These are phyloP conservation scores for Thymelicus sylvestris DNA, from an alignment of 2,888 invertebrate genomes.

Conservation along the genomic window DNA sequence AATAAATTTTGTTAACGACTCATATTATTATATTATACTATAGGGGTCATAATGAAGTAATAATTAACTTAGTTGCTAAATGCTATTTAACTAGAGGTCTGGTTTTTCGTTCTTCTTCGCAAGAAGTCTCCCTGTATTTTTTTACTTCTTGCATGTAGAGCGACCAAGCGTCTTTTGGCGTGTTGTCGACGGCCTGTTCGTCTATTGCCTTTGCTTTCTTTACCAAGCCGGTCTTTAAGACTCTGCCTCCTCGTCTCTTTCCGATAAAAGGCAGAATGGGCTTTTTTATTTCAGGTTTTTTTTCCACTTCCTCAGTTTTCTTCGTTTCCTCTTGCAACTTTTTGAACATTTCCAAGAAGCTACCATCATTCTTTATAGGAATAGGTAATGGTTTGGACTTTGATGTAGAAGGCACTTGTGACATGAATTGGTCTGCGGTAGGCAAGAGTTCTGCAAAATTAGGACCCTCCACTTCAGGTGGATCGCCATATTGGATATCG, in stretches of 20 bases:
- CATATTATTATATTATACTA: constrained; percentile 61
- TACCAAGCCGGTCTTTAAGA: constrained; percentile 95
- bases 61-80: constrained; percentile 42
- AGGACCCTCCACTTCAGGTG: constrained; percentile 77
- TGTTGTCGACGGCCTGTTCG: constrained; percentile 85
- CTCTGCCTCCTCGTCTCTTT: constrained; percentile 93
- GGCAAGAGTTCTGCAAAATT: constrained; percentile 73
- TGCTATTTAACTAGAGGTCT: constrained; percentile 94
- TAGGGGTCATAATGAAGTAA: constrained; percentile 56
- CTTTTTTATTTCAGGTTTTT: constrained; percentile 72
- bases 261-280: constrained; percentile 86
- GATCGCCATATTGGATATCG: constrained; percentile 74
- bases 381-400: constrained; percentile 84
- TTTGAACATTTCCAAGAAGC: constrained; percentile 96
- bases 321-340: constrained; percentile 90
- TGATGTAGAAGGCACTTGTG: constrained; percentile 63
- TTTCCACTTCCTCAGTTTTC: constrained; percentile 69
- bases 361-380: constrained; percentile 94
- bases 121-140: constrained; percentile 95
- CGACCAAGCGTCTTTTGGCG: constrained; percentile 95
- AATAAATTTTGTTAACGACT: constrained; percentile 39
- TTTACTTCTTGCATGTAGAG: constrained; percentile 97
- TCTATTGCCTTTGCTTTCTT: constrained; percentile 90
- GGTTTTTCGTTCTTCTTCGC: constrained; percentile 96
- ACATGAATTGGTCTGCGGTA: constrained; percentile 58